Evolutionary conservation across 2,113 vertebrate genomes (phyloP).

Genomic region (Ammodytes dubius): DNA sequence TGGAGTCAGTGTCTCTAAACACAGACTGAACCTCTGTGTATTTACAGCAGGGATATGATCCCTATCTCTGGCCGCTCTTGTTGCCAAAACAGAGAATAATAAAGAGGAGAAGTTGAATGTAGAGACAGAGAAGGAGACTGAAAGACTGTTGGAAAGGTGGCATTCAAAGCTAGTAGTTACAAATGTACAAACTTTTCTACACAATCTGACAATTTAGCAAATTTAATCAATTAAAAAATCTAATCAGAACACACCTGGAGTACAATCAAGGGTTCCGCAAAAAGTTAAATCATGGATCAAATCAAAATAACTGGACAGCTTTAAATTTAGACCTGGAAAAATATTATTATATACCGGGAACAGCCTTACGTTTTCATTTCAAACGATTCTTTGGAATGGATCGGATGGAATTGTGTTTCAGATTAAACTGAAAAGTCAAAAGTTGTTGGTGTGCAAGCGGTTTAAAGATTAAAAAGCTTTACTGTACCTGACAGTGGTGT

Average conservation of each 20-base stretch:
- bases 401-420: too few species aligned
- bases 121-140: slow-evolving; percentile 2
- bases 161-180: background rate
- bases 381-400: too few species aligned
- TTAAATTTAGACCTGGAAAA: too few species aligned
- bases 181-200: background rate
- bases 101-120: background rate
- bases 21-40: background rate
- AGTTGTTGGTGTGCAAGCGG: too few species aligned
- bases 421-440: too few species aligned
- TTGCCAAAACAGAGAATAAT: slow-evolving; percentile 61
- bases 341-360: too few species aligned
- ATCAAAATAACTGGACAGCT: too few species aligned
- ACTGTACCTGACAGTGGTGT: slow-evolving; percentile 80
- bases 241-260: background rate
- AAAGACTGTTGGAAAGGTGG: background rate
- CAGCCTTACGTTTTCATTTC: too few species aligned
- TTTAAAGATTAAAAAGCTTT: background rate
- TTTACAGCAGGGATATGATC: slow-evolving; percentile 12
- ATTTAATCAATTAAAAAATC: background rate
- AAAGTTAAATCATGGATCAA: background rate
- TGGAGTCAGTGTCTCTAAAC: background rate
- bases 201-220: background rate
- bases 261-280: background rate
- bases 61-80: slow-evolving; percentile 21